Percentiles rank a stretch among this genome's conserved stretches.
phyloP scores from a whole-genome alignment of 1,140 invertebrate species.

The Spodoptera litura region DNA sequence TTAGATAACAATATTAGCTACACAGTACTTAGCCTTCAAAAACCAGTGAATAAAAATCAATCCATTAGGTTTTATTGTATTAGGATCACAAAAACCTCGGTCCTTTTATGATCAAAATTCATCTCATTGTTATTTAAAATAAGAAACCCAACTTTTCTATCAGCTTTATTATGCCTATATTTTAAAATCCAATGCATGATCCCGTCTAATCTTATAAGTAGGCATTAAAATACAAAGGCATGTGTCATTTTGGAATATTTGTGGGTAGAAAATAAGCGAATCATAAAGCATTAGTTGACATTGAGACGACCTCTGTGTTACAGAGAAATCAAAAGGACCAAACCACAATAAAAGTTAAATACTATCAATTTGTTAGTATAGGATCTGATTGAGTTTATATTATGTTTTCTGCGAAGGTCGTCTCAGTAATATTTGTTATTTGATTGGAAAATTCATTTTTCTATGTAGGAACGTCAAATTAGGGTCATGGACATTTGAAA shows the following conservation, averaged over 20 bases:
- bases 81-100: neutral
- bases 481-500: no score
- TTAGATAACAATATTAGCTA: no score
- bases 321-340: neutral
- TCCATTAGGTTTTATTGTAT: neutral
- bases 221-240: neutral
- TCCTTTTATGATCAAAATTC: neutral
- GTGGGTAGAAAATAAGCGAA: conserved; percentile 8
- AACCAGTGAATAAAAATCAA: neutral
- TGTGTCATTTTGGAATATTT: conserved; percentile 26
- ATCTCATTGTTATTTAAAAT: conserved; percentile 8
- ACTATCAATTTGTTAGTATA: no score
- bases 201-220: conserved; percentile 14
- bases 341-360: no score
- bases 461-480: no score
- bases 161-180: neutral
- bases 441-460: no score
- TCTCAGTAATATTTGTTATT: no score
- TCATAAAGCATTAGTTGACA: conserved; percentile 16
- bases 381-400: no score
- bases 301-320: conserved; percentile 1
- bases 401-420: no score
- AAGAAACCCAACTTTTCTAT: neutral
- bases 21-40: no score
- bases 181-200: conserved; percentile 13